These are phyloP conservation scores for Micropoecilia bifurca DNA, from an alignment of 2,797 vertebrate genomes.

Conservation along the genomic window DNA sequence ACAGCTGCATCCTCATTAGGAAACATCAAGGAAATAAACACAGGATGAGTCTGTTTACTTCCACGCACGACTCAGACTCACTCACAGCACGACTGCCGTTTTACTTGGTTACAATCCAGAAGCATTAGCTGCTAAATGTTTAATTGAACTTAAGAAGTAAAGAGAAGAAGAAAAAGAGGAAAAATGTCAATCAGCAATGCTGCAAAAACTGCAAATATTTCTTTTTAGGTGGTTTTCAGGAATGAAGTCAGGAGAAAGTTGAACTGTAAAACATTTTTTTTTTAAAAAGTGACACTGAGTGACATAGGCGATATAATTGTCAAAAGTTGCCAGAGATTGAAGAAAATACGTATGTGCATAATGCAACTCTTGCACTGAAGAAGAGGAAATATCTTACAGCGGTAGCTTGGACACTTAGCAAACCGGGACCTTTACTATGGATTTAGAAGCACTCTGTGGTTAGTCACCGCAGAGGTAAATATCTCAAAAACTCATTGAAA, in stretches of 20 bases:
- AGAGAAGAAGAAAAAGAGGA: background rate
- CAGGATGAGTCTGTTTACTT: conserved; percentile 6
- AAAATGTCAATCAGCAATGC: background rate
- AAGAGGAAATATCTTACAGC: background rate
- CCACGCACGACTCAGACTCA: background rate
- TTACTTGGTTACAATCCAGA: background rate
- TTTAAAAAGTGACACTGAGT: background rate
- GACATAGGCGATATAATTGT: background rate
- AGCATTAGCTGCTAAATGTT: background rate
- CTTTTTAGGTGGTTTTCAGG: background rate
- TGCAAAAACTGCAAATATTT: background rate
- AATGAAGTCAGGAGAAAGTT: background rate
- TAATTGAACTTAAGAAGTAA: background rate
- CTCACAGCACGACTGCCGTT: background rate
- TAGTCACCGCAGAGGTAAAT: background rate
- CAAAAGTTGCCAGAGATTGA: background rate
- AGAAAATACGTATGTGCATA: background rate
- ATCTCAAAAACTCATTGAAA: background rate
- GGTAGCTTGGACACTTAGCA: background rate
- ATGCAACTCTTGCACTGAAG: background rate
- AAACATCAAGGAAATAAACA: conserved; percentile 9
- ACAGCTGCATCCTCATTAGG: conserved; percentile 12
- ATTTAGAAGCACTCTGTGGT: background rate
- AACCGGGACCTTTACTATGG: background rate
- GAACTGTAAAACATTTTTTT: no score